phyloP scores from a whole-genome alignment of 2,113 vertebrate species.

The Ageneiosus marmoratus region DNA sequence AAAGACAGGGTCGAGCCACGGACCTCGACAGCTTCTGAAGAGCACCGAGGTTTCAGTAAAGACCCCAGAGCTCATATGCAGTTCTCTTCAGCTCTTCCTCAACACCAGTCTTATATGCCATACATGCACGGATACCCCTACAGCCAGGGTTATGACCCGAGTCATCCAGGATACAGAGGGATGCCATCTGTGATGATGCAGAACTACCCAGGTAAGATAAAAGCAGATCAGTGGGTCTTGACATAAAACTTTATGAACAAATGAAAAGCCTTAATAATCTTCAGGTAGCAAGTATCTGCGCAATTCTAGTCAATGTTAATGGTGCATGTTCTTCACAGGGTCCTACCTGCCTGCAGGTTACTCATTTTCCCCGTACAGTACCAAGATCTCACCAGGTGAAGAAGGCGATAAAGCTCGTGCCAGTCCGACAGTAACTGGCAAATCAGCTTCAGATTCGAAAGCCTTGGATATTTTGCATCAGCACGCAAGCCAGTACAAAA shows the following conservation, averaged over 20 bases:
- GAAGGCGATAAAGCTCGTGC: conserved; percentile 91
- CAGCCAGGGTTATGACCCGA: conserved; percentile 93
- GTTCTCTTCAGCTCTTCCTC: conserved; percentile 89
- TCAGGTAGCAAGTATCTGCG: neutral
- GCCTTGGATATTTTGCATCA: conserved; percentile 97
- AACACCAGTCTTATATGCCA: conserved; percentile 96
- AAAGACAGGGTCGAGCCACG: conserved; percentile 85
- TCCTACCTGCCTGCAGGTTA: conserved; percentile 94
- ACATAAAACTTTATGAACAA: neutral
- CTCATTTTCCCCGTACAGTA: conserved; percentile 92
- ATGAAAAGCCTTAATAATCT: neutral
- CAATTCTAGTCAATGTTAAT: neutral
- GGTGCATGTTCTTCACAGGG: conserved; percentile 67
- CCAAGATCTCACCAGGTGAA: conserved; percentile 84
- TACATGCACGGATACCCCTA: conserved; percentile 99
- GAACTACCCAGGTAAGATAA: conserved; percentile 89
- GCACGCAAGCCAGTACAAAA: conserved; percentile 98
- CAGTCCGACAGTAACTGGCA: conserved; percentile 89
- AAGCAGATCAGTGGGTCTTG: neutral
- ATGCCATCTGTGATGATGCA: conserved; percentile 99
- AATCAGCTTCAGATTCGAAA: conserved; percentile 92
- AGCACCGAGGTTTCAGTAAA: conserved; percentile 86
- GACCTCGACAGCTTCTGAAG: conserved; percentile 80
- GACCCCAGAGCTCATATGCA: conserved; percentile 92
- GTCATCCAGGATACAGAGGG: conserved; percentile 91